phyloP scores from a whole-genome alignment of 1,140 invertebrate genomes.

The Thaumatotibia leucotreta region DNA sequence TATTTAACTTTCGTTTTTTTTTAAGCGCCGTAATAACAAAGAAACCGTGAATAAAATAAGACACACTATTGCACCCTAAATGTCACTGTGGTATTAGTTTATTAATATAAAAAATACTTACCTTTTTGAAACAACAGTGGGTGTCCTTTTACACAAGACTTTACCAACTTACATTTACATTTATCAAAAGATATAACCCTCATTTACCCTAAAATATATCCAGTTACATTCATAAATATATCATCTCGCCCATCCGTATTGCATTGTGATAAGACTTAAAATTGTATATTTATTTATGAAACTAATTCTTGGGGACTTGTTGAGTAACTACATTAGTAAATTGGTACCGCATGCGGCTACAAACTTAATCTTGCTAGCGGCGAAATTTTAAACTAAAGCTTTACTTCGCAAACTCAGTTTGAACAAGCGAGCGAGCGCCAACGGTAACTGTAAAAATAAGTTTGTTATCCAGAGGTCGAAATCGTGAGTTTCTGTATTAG shows the following conservation, averaged over 20 bases:
- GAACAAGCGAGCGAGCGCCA: neutral
- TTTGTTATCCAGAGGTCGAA: neutral
- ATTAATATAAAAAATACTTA: neutral
- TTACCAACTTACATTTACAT: neutral
- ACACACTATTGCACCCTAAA: neutral
- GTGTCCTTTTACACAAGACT: neutral
- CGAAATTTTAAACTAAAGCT: neutral
- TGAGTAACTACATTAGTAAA: neutral
- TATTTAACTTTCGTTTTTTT: no score
- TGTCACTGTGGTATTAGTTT: neutral
- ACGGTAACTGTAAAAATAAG: neutral
- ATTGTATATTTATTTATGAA: neutral
- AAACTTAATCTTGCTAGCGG: neutral
- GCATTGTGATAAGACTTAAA: neutral
- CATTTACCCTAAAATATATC: no score
- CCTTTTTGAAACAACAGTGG: neutral
- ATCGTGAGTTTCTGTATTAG: neutral
- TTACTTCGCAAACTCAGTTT: neutral
- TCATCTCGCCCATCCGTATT: neutral
- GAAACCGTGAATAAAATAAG: neutral
- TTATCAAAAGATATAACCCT: neutral
- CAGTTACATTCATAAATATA: neutral
- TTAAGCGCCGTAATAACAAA: no score
- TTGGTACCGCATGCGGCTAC: neutral
- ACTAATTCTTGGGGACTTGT: neutral